Percentiles rank a stretch among this genome's conserved stretches.
Evolutionary conservation across 2,888 invertebrate genomes (phyloP).

Genomic region (Ochlodes sylvanus): DNA sequence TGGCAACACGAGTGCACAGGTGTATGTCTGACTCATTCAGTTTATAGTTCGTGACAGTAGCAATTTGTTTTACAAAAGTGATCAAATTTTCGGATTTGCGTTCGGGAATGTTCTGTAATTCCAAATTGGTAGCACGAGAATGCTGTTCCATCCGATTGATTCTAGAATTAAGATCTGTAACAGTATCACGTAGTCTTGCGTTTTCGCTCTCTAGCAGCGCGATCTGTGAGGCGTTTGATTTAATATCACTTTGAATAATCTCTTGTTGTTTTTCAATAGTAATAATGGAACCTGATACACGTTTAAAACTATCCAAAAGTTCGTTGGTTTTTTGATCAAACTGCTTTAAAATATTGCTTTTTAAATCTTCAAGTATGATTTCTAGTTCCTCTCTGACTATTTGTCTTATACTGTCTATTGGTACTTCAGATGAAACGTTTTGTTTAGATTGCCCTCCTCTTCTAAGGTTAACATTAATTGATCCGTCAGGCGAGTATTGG

Average conservation of each 20-base stretch:
- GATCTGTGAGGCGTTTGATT: constrained; percentile 16
- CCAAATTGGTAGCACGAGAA: constrained; percentile 41
- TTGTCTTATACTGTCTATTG: constrained; percentile 16
- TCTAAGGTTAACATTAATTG: constrained; percentile 10
- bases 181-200: constrained; percentile 19
- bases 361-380: background rate
- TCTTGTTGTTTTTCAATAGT: constrained; percentile 29
- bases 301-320: constrained; percentile 21
- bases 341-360: constrained; percentile 13
- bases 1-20: constrained; percentile 40
- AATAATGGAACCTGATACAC: constrained; percentile 8
- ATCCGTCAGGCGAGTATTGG: background rate
- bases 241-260: background rate
- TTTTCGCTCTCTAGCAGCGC: constrained; percentile 34
- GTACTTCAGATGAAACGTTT: background rate
- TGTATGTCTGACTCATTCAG: constrained; percentile 41
- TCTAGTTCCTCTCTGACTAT: constrained; percentile 23
- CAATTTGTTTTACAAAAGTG: constrained; percentile 38
- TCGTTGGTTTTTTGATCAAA: constrained; percentile 18
- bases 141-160: constrained; percentile 42
- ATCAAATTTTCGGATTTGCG: constrained; percentile 43
- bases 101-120: constrained; percentile 44
- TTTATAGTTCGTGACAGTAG: constrained; percentile 37
- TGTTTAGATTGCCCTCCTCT: background rate
- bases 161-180: constrained; percentile 34